Conservation (phyloP, 2,888 invertebrate species). For the Branchipolynoe longqiensis region DNA sequence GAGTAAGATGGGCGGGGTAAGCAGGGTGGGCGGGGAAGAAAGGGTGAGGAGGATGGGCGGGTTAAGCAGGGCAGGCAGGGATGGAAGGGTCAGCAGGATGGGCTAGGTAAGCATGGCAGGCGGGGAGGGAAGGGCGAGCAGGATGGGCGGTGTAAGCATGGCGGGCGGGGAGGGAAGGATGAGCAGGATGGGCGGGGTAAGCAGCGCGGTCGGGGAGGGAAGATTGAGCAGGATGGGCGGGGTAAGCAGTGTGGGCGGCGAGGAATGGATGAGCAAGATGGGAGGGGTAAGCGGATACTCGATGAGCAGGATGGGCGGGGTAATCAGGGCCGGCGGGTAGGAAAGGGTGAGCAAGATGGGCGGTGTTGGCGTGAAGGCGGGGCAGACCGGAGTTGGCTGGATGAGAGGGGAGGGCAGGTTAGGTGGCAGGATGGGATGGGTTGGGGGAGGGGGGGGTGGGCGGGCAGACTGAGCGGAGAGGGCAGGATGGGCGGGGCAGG, state of each 20-base stretch:
- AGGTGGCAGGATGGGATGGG: too few relatives aligned
- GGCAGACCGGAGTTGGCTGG: not conserved
- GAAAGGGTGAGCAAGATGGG: not conserved
- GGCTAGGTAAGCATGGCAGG: not conserved
- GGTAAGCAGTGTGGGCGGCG: too few relatives aligned
- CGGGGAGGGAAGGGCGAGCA: not conserved
- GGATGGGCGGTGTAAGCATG: not conserved
- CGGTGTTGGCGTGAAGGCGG: not conserved
- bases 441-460: too few relatives aligned
- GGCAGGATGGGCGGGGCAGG: not conserved
- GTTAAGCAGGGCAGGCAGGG: not conserved
- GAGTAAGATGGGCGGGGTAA: too few relatives aligned
- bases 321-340: too few relatives aligned
- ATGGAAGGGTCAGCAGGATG: not conserved
- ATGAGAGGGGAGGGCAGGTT: not conserved
- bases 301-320: too few relatives aligned
- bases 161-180: not conserved
- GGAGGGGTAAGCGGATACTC: too few relatives aligned
- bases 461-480: too few relatives aligned
- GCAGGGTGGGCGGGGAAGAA: too few relatives aligned
- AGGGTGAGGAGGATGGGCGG: not conserved
- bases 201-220: not conserved
- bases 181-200: not conserved
- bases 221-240: not conserved
- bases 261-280: too few relatives aligned